Evolutionary conservation across 2,888 invertebrate genomes (phyloP), one percentile per base, ranked within the genome.

Genomic region (Lasioglossum morio): DNA sequence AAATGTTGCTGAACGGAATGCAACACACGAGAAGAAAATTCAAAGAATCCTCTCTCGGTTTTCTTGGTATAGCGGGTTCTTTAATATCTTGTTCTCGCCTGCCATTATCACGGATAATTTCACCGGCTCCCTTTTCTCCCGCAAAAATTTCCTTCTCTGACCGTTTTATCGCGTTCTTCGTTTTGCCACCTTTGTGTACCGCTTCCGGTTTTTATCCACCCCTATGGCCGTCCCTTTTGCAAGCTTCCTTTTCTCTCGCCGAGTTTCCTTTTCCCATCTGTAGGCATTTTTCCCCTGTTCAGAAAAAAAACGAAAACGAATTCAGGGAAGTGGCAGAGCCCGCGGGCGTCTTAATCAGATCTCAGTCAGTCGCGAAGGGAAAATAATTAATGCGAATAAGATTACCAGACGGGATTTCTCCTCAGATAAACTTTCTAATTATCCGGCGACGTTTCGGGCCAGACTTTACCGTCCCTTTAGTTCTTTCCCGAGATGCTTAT

Each of bases 351-450:
- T 86, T 89, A 88, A 89, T 89, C 88, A 88, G 88, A 89, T 89
- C 81, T 72, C 46, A 72, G 77, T 81, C 76, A 70, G 14, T 37
- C 80, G 86, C 37, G 74, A 72, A 81, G 84, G 82, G 79, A 87
- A 91, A 89, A 92, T 92, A 92, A 92, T 92, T 92, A 91, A 92
- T 90, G 92, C 85, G 92, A 90, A 91, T 89, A 88, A 87, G 91
- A 91, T 91, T 91, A 86, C 87, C 77, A 79, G 87, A 87, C 77
- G 75, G 85, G 89, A 92, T 92, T 88, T 88, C 87, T 87, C 78
- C 86, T 75, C 85, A 73, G 92, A 92, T 92, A 92, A 92, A 92
- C 91, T 92, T 92, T 92, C 92, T 92, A 92, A 92, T 92, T 92
- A 92, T 91, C 92, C 90, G 88, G 46, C 81, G 72, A 19, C 80